These are phyloP conservation scores for Trilocha varians DNA, from an alignment of 2,888 invertebrate genomes.

Conservation along the genomic window DNA sequence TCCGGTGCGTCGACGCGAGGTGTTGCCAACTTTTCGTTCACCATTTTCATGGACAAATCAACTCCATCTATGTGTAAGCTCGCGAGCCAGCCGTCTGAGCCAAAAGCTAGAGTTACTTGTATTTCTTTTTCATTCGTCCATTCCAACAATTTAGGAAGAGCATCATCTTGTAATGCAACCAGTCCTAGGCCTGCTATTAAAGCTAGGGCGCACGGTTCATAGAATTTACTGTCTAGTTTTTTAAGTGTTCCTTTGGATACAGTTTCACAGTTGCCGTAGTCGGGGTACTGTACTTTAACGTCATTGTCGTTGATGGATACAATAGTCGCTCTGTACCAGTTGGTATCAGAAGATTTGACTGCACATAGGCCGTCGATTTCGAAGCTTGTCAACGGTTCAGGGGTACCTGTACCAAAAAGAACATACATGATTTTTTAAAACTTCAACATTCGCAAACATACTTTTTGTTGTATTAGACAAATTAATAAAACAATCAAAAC, in stretches of 20 bases:
- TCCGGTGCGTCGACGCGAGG: slow-evolving; percentile 32
- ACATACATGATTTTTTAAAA: slow-evolving; percentile 1
- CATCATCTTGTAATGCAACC: slow-evolving; percentile 49
- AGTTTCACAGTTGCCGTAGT: slow-evolving; percentile 80
- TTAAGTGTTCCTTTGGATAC: slow-evolving; percentile 59
- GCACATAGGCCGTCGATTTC: slow-evolving; percentile 74
- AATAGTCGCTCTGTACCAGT: slow-evolving; percentile 81
- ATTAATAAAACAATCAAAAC: too few species aligned
- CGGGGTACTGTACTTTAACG: slow-evolving; percentile 74
- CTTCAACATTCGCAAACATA: too few species aligned
- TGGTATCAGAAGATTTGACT: slow-evolving; percentile 74
- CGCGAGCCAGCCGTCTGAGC: slow-evolving; percentile 71
- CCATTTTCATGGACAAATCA: slow-evolving; percentile 64
- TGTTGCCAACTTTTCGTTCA: slow-evolving; percentile 51
- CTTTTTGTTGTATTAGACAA: too few species aligned
- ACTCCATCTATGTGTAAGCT: slow-evolving; percentile 65
- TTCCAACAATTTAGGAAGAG: slow-evolving; percentile 43
- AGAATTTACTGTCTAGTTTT: slow-evolving; percentile 60
- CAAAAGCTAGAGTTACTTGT: slow-evolving; percentile 65
- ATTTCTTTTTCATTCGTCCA: slow-evolving; percentile 67
- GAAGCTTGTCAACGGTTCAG: slow-evolving; percentile 49
- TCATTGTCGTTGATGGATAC: slow-evolving; percentile 48
- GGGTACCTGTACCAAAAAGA: slow-evolving; percentile 35
- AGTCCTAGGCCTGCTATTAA: slow-evolving; percentile 53
- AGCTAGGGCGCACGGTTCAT: slow-evolving; percentile 50